Percentiles rank a stretch among this genome's conserved stretches.
phyloP scores from a whole-genome alignment of 1,140 invertebrate species.

The Drosophila nasuta region DNA sequence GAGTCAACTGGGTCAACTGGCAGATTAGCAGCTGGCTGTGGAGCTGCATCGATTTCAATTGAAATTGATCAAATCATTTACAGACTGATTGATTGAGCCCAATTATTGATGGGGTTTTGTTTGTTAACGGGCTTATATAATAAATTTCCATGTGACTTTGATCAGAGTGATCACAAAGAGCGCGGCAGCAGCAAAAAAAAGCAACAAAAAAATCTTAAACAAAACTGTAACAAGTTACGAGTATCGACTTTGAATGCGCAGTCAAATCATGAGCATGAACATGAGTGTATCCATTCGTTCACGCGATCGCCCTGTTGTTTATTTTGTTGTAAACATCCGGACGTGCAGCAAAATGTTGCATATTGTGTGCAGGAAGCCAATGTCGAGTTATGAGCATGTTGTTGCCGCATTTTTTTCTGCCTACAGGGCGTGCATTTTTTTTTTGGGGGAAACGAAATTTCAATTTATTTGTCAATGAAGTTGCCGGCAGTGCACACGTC shows the following conservation, averaged over 20 bases:
- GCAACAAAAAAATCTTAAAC: conserved; percentile 40
- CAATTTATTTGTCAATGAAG: conserved; percentile 79
- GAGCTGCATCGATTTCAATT: conserved; percentile 59
- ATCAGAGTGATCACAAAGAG: conserved; percentile 58
- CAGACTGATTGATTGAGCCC: conserved; percentile 70
- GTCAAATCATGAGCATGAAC: conserved; percentile 32
- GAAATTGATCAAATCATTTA: conserved; percentile 58
- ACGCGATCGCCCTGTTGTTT: conserved; percentile 58
- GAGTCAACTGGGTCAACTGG: conserved; percentile 71
- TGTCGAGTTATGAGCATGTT: conserved; percentile 31
- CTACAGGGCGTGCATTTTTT: conserved; percentile 67
- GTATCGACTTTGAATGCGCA: conserved; percentile 57
- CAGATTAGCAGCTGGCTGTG: conserved; percentile 57
- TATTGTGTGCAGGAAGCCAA: conserved; percentile 73
- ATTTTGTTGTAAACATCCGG: conserved; percentile 82
- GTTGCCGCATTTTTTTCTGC: conserved; percentile 26
- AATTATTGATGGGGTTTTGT: conserved; percentile 59
- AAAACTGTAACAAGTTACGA: conserved; percentile 68
- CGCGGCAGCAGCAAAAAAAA: conserved; percentile 4
- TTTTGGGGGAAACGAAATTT: conserved; percentile 47
- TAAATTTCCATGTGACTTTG: conserved; percentile 77
- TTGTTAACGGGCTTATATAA: conserved; percentile 66
- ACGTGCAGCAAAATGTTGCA: conserved; percentile 80
- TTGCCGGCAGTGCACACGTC: conserved; percentile 75
- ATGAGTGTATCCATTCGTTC: conserved; percentile 4